Conservation (phyloP, 2,113 vertebrate species). For the Neogale vison region DNA sequence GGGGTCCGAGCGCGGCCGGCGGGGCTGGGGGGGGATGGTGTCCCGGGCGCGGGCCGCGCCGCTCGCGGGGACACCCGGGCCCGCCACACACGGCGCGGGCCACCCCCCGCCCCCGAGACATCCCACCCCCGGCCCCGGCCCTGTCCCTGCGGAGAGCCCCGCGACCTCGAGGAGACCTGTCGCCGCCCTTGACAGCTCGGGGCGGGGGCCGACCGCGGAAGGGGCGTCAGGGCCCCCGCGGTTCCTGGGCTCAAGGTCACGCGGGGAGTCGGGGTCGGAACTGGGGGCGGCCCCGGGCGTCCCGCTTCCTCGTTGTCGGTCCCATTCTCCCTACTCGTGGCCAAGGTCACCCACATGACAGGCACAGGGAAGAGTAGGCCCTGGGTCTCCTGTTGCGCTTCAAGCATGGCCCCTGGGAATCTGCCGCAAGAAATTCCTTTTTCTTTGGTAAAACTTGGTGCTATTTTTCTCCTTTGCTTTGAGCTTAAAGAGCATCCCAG, state of each 20-base stretch:
- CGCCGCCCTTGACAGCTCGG: not conserved
- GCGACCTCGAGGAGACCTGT: no score
- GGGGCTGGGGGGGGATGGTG: no score
- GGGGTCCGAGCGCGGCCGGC: not conserved
- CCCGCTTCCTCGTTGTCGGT: not conserved
- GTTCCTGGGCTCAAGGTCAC: conserved; percentile 50
- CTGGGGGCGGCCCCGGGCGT: not conserved
- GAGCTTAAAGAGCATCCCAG: not conserved
- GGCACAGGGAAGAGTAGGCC: not conserved
- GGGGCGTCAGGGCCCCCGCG: not conserved
- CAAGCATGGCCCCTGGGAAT: not conserved
- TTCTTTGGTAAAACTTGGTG: not conserved
- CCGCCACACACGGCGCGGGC: not conserved
- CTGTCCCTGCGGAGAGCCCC: not conserved
- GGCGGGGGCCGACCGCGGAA: not conserved
- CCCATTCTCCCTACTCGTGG: not conserved
- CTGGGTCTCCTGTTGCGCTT: not conserved
- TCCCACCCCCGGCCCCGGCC: not conserved
- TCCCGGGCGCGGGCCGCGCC: not conserved
- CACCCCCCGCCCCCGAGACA: no score
- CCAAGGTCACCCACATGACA: conserved; percentile 36
- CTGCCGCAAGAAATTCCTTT: not conserved
- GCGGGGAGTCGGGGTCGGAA: not conserved
- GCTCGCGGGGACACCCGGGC: not conserved
- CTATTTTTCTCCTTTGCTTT: not conserved